phyloP scores from a whole-genome alignment of 1,140 invertebrate species.

The Drosophila pseudoananassae region DNA sequence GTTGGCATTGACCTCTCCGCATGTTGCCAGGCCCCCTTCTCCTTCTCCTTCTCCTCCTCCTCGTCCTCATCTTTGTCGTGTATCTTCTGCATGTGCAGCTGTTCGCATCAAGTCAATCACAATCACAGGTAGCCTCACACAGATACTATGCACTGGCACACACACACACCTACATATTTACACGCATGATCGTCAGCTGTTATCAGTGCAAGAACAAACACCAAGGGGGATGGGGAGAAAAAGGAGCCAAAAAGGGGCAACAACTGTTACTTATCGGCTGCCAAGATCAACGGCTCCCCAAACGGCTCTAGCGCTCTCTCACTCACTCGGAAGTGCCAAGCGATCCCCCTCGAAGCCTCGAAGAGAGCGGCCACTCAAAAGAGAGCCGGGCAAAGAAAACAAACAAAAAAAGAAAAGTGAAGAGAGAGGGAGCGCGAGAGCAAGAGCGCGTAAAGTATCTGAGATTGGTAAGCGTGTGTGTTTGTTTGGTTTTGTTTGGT shows the following conservation, averaged over 20 bases:
- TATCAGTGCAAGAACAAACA: conserved; percentile 37
- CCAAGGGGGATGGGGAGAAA: not conserved
- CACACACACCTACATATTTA: conserved; percentile 1
- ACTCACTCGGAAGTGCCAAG: conserved; percentile 39
- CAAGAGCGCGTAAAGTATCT: not conserved
- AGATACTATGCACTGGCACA: conserved; percentile 8
- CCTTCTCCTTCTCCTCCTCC: not conserved
- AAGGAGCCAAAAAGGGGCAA: conserved; percentile 25
- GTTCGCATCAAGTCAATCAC: conserved; percentile 44
- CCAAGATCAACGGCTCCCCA: conserved; percentile 30
- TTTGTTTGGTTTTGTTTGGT: conserved; percentile 6
- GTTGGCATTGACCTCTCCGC: conserved; percentile 31
- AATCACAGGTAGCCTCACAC: conserved; percentile 59
- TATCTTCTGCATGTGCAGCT: conserved; percentile 63
- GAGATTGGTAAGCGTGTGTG: conserved; percentile 9
- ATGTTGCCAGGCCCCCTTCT: not conserved
- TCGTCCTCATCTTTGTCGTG: not conserved
- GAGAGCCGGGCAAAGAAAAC: too few relatives aligned
- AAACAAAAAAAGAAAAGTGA: not conserved
- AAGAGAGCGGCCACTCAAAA: too few relatives aligned
- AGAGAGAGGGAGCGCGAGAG: conserved; percentile 1
- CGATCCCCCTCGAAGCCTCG: conserved; percentile 11
- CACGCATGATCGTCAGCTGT: conserved; percentile 35
- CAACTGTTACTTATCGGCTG: conserved; percentile 38
- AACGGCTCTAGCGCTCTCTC: conserved; percentile 10